phyloP scores from a whole-genome alignment of 2,888 invertebrate genomes.

The Sphaerophoria taeniata region DNA sequence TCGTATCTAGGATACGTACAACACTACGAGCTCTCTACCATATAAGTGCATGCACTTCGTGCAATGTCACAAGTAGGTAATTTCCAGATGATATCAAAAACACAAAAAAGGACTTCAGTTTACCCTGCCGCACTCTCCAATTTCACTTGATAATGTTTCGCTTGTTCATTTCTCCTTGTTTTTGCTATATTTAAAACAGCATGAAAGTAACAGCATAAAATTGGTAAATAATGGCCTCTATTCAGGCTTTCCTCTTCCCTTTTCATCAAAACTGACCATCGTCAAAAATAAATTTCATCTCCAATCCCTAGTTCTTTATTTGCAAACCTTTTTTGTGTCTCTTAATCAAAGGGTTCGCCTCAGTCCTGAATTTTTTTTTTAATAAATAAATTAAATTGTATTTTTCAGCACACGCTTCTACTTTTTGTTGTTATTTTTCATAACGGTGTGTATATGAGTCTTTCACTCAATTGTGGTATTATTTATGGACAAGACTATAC shows the following conservation, averaged over 20 bases:
- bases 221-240: constrained; percentile 51
- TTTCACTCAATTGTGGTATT: constrained; percentile 46
- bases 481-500: constrained; percentile 18
- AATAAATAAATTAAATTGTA: constrained; percentile 51
- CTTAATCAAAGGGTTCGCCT: constrained; percentile 38
- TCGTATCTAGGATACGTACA: no score
- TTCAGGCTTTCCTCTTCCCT: constrained; percentile 3
- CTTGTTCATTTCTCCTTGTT: neutral
- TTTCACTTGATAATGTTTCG: constrained; percentile 46
- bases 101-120: neutral
- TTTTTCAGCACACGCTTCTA: constrained; percentile 9
- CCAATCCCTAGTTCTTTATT: neutral
- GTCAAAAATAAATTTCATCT: constrained; percentile 4
- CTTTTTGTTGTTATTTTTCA: constrained; percentile 5
- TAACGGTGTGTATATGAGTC: constrained; percentile 21
- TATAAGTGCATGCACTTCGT: no score
- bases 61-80: no score
- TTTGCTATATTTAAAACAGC: constrained; percentile 25
- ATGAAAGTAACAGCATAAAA: constrained; percentile 49
- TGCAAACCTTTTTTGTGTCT: neutral
- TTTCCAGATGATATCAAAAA: constrained; percentile 16
- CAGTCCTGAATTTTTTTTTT: constrained; percentile 34
- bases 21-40: no score
- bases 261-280: constrained; percentile 24
- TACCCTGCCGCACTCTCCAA: constrained; percentile 9